phyloP scores from a whole-genome alignment of 2,888 invertebrate species.

The Elmis aenea region DNA sequence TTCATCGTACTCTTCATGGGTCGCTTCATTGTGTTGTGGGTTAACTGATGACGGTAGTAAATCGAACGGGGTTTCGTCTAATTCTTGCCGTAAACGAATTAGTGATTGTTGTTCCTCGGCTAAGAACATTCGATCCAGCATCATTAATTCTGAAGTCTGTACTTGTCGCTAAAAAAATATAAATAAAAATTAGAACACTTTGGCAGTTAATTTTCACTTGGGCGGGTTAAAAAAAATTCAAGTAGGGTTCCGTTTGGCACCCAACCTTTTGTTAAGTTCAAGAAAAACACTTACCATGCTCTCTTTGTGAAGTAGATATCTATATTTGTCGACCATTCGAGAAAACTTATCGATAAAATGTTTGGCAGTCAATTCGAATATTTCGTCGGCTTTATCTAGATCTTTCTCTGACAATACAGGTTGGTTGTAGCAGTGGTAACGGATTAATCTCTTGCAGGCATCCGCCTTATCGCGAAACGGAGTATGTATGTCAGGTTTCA shows the following conservation, averaged over 20 bases:
- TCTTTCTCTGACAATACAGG: conserved; percentile 59
- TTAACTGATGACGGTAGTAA: conserved; percentile 9
- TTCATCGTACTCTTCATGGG: conserved; percentile 54
- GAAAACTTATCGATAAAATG: conserved; percentile 66
- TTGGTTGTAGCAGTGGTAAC: conserved; percentile 73
- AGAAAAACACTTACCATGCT: conserved; percentile 72
- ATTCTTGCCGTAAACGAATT: conserved; percentile 54
- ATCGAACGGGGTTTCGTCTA: conserved; percentile 30
- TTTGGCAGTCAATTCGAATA: conserved; percentile 63
- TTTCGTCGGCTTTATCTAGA: conserved; percentile 62
- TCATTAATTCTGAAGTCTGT: conserved; percentile 70
- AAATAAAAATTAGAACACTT: conserved; percentile 11
- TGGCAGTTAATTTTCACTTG: too few relatives aligned
- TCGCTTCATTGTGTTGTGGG: conserved; percentile 3
- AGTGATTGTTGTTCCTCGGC: conserved; percentile 65
- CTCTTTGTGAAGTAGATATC: conserved; percentile 67
- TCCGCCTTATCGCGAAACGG: conserved; percentile 68
- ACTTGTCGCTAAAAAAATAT: conserved; percentile 61
- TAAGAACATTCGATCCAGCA: conserved; percentile 70
- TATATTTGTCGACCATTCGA: conserved; percentile 68
- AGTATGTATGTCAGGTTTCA: conserved; percentile 67
- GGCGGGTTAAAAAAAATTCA: too few relatives aligned
- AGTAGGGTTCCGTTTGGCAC: too few relatives aligned
- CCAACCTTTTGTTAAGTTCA: too few relatives aligned
- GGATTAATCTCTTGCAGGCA: conserved; percentile 68